phyloP scores from a whole-genome alignment of 2,113 vertebrate species.

The Passerina amoena region DNA sequence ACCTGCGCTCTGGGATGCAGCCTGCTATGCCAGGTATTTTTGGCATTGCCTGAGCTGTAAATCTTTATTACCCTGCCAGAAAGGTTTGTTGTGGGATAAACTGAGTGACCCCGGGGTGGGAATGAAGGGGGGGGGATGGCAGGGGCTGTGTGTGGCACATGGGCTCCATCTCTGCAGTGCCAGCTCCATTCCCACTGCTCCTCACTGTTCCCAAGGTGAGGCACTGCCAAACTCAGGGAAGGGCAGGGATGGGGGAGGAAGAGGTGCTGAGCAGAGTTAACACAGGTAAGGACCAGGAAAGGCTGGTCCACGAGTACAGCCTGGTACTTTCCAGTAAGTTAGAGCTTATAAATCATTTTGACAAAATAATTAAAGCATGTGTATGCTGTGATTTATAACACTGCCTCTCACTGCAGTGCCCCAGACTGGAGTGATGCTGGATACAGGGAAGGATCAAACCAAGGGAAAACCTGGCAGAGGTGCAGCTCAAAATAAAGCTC shows the following conservation, averaged over 20 bases:
- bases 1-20: neutral
- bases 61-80: neutral
- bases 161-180: neutral
- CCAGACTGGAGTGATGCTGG: neutral
- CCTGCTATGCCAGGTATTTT: neutral
- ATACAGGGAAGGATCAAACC: neutral
- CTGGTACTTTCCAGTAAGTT: slow-evolving; percentile 1
- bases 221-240: neutral
- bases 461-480: neutral
- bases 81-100: neutral
- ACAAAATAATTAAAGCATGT: slow-evolving; percentile 60
- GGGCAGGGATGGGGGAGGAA: neutral
- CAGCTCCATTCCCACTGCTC: neutral
- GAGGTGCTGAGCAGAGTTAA: neutral
- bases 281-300: neutral
- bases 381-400: slow-evolving; percentile 8
- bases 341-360: slow-evolving; percentile 40
- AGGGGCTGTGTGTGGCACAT: rapidly evolving
- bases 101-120: neutral
- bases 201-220: neutral
- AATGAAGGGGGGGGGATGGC: neutral
- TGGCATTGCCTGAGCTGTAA: neutral
- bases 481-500: neutral
- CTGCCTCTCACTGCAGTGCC: neutral
- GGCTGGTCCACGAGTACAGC: neutral